Evolutionary conservation across 2,797 vertebrate species (phyloP).

Genomic region (Podargus strigoides): DNA sequence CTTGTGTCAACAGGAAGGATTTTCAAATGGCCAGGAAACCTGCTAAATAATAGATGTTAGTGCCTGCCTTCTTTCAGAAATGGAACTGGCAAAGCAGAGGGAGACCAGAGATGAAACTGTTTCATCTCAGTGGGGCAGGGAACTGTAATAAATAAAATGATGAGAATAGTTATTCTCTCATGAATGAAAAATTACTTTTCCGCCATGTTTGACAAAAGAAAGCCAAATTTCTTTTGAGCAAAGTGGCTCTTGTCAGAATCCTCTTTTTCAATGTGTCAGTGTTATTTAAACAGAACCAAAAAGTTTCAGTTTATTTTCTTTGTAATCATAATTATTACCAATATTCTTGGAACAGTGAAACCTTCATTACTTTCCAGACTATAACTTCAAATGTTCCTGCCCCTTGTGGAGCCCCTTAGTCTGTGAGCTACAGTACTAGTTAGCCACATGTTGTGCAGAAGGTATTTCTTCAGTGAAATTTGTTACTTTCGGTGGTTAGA

Average conservation of each 20-base stretch:
- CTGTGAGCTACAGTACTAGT: neutral
- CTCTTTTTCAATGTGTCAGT: neutral
- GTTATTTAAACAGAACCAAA: conserved; percentile 1
- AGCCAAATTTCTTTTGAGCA: conserved; percentile 12
- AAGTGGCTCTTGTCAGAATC: conserved; percentile 5
- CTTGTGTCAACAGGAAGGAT: conserved; percentile 42
- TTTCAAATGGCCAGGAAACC: conserved; percentile 32
- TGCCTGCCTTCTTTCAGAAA: conserved; percentile 35
- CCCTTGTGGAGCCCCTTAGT: neutral
- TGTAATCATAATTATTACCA: neutral
- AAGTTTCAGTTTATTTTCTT: neutral
- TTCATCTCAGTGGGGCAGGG: conserved; percentile 58
- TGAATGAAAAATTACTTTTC: conserved; percentile 46
- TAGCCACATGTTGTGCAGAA: neutral
- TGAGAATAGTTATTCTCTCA: conserved; percentile 17
- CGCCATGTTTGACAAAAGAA: conserved; percentile 18
- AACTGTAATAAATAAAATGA: conserved; percentile 37
- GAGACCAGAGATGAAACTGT: conserved; percentile 26
- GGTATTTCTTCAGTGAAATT: neutral
- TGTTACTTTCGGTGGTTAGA: neutral
- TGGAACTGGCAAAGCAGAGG: conserved; percentile 21
- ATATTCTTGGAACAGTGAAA: neutral
- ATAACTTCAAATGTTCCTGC: neutral
- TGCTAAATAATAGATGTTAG: conserved; percentile 59
- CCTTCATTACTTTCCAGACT: neutral